Percentiles rank a stretch among this genome's conserved stretches.
Conservation (phyloP, 2,888 invertebrate species). For the Drosophila vallismaia region DNA sequence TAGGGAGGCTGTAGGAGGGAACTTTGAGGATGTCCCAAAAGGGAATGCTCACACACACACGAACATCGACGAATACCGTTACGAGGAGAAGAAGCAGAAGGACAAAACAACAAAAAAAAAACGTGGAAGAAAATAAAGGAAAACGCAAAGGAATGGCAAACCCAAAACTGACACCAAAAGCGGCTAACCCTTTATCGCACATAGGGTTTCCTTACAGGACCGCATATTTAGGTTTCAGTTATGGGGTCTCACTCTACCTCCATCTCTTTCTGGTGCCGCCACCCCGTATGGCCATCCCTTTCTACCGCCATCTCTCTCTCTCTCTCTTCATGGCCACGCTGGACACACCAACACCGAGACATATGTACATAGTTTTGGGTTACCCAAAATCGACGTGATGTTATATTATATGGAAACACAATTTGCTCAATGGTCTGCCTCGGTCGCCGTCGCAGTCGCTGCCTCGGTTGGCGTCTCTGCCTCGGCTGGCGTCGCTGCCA, state of each 20-base stretch:
- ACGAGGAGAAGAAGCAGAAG: constrained; percentile 69
- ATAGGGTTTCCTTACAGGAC: constrained; percentile 85
- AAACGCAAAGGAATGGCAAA: constrained; percentile 53
- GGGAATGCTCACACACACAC: constrained; percentile 37
- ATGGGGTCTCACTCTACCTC: constrained; percentile 78
- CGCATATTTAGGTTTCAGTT: constrained; percentile 85
- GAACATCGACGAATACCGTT: constrained; percentile 72
- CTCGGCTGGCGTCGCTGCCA: constrained; percentile 28
- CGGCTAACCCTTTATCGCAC: constrained; percentile 85
- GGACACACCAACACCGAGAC: constrained; percentile 34
- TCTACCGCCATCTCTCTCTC: constrained; percentile 22
- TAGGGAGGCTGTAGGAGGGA: constrained; percentile 29
- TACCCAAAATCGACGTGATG: constrained; percentile 80
- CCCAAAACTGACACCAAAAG: constrained; percentile 84
- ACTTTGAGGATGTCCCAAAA: constrained; percentile 43
- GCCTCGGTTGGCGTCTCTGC: constrained; percentile 12
- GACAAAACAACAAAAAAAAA: constrained; percentile 58
- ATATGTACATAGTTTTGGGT: constrained; percentile 63
- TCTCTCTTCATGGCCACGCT: constrained; percentile 2
- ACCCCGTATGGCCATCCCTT: constrained; percentile 35
- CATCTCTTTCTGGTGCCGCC: constrained; percentile 7
- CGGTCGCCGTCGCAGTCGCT: constrained; percentile 47
- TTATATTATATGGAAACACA: constrained; percentile 78
- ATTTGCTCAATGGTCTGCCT: constrained; percentile 70
- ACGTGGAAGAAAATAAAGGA: neutral